Evolutionary conservation across 2,113 vertebrate species (phyloP), one percentile per base, ranked within the genome.

Genomic region (Camelus dromedarius): DNA sequence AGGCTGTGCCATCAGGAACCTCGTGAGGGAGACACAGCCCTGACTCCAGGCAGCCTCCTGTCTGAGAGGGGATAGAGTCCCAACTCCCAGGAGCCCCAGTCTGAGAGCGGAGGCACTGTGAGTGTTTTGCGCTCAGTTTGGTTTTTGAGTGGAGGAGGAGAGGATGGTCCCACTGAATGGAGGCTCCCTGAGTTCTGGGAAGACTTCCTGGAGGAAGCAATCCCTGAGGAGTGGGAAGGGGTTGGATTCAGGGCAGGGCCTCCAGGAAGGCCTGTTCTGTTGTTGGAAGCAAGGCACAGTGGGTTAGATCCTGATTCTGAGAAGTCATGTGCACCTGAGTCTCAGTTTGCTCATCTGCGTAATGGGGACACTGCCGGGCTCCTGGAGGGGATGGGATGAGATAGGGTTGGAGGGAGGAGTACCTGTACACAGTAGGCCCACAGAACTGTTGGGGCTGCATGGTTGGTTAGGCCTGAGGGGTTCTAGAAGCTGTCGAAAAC

Each of bases 321-420:
- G 54, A 18, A 20, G 60, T 69, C 18, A 7, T 4, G 24, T 28
- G 64, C 6, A 0, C 19, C 46, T 1, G 58, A 66, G 22, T 12
- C 77, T 93, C 76, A 42, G 54, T 91, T 22, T 96, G 42, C 72
- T 38, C 7, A 10, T 95, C 75, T 86, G 66, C 24, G 48, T 70
- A 89, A 64, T 91, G 87, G 92, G 64, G 35, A 24, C 24, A 12
- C 48, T 22, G 50, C 79, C 0, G 0, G 38, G 67, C 46, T 90
- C 22, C 50, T 64, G 38, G 38, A 18, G 30, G 64, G 26, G 42
- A 8, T 54, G 26, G 79, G n/a, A 28, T 8, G 28, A 56, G 48
- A 46, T 42, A 5, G 50, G n/a, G 5, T 5, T 92, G 79, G 50
- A 52, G 64, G 48, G 38, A 89, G 50, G 72, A 11, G 3, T 14